These are phyloP conservation scores for Hirundichthys speculiger DNA, from an alignment of 2,113 vertebrate species.

Conservation along the genomic window DNA sequence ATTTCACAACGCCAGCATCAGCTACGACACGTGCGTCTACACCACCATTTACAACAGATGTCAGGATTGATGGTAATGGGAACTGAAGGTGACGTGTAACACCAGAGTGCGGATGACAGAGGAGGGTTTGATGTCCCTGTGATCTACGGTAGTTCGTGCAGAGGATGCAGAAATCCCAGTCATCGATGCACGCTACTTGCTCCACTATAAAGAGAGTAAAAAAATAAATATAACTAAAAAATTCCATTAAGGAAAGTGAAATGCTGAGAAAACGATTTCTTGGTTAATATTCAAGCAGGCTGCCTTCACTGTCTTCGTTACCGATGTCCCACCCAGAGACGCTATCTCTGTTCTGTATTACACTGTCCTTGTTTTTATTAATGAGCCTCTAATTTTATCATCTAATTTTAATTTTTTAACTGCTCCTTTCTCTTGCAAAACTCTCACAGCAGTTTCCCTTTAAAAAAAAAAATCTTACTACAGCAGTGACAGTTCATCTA, in stretches of 20 bases:
- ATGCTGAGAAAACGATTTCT: background rate
- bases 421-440: too few species aligned
- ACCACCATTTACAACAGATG: slow-evolving; percentile 47
- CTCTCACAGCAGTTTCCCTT: too few species aligned
- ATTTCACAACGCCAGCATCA: slow-evolving; percentile 42
- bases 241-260: background rate
- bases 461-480: too few species aligned
- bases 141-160: slow-evolving; percentile 10
- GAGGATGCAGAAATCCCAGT: slow-evolving; percentile 1
- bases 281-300: too few species aligned
- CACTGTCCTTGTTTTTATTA: too few species aligned
- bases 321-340: too few species aligned
- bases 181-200: background rate
- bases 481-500: too few species aligned
- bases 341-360: too few species aligned
- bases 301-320: too few species aligned
- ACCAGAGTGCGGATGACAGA: slow-evolving; percentile 25
- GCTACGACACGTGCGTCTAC: slow-evolving; percentile 37
- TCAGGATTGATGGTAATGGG: slow-evolving; percentile 59
- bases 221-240: too few species aligned
- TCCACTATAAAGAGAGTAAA: background rate
- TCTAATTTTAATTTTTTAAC: too few species aligned
- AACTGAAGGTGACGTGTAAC: slow-evolving; percentile 47
- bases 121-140: slow-evolving; percentile 18
- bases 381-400: too few species aligned